Conservation (phyloP, 2,797 vertebrate genomes). For the Trachurus trachurus region DNA sequence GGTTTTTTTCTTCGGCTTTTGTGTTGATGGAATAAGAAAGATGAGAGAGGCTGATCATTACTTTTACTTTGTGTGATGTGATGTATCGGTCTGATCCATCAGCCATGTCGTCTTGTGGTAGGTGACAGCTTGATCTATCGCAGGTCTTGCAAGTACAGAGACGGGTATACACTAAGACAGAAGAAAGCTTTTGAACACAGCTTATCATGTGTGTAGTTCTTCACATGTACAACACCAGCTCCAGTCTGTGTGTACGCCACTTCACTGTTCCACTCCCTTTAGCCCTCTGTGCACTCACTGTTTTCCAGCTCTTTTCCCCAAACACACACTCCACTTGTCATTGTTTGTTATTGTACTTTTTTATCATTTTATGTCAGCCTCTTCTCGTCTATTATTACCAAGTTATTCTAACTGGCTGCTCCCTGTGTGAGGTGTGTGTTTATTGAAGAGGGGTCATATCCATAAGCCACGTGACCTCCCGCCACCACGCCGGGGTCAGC, state of each 20-base stretch:
- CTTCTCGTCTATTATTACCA: constrained; percentile 12
- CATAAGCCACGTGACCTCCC: constrained; percentile 44
- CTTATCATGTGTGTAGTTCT: not conserved
- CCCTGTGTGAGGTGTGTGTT: constrained; percentile 22
- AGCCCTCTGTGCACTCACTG: not conserved
- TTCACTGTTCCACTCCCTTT: not conserved
- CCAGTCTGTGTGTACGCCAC: not conserved
- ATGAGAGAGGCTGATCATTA: constrained; percentile 19
- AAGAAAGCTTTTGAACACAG: constrained; percentile 1
- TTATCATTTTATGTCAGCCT: constrained; percentile 34
- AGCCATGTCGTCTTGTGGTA: not conserved
- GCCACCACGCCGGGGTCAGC: constrained; percentile 5
- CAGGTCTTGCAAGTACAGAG: not conserved
- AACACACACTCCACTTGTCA: not conserved
- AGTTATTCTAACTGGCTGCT: constrained; percentile 36
- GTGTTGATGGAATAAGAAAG: constrained; percentile 38
- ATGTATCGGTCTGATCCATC: constrained; percentile 1
- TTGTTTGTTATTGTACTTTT: constrained; percentile 37
- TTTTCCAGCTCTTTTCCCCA: constrained; percentile 11
- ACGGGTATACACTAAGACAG: not conserved
- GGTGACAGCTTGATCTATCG: not conserved
- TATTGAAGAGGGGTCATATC: constrained; percentile 39
- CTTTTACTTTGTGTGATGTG: constrained; percentile 3
- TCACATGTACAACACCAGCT: constrained; percentile 5
- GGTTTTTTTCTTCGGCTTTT: not conserved